Evolutionary conservation across 2,113 vertebrate species (phyloP).

Genomic region (Zapus hudsonius): DNA sequence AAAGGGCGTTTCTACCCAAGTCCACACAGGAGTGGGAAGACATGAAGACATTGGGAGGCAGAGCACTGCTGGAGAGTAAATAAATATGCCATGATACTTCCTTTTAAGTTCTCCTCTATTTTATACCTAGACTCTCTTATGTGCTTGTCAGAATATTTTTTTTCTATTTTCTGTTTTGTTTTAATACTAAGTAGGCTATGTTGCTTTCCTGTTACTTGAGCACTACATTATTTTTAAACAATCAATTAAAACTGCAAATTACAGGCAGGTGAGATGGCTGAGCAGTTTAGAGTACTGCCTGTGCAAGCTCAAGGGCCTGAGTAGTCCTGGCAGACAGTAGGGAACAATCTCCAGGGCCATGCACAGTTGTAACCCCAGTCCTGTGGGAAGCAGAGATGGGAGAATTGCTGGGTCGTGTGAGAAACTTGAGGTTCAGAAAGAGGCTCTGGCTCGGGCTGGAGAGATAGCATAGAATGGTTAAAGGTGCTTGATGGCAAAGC

Average conservation of each 20-base stretch:
- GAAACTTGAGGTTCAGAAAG: too few relatives aligned
- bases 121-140: not conserved
- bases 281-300: too few relatives aligned
- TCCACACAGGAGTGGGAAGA: not conserved
- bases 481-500: too few relatives aligned
- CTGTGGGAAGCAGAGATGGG: too few relatives aligned
- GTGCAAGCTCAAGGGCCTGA: too few relatives aligned
- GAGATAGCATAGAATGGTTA: too few relatives aligned
- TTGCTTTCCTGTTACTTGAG: not conserved
- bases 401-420: too few relatives aligned
- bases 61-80: not conserved
- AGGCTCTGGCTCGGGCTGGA: too few relatives aligned
- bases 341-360: too few relatives aligned
- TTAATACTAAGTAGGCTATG: not conserved
- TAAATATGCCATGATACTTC: not conserved
- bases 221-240: not conserved
- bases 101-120: not conserved
- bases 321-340: too few relatives aligned
- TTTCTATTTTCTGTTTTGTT: not conserved
- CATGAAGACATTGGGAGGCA: not conserved
- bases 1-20: not conserved
- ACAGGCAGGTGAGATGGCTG: not conserved
- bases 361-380: too few relatives aligned
- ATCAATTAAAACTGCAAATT: not conserved
- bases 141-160: not conserved